Evolutionary conservation across 2,888 invertebrate species (phyloP).

Genomic region (Schrankia costaestrigalis): DNA sequence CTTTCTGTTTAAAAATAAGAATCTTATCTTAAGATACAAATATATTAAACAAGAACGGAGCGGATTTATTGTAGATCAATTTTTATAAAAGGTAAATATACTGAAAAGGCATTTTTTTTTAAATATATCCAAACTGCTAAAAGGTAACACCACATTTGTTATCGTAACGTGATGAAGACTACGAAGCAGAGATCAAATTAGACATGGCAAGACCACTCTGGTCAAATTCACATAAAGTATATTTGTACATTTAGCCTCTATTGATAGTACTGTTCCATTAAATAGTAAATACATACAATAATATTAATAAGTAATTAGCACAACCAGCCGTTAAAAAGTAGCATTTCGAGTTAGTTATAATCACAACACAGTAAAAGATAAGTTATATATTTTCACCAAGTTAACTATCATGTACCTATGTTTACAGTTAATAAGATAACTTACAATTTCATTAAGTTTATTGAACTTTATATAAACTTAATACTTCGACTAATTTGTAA

Average conservation of each 20-base stretch:
- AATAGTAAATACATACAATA: slow-evolving; percentile 28
- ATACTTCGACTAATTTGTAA: neutral
- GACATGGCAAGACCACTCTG: slow-evolving; percentile 67
- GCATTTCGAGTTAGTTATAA: slow-evolving; percentile 40
- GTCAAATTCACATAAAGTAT: slow-evolving; percentile 51
- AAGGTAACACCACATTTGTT: slow-evolving; percentile 47
- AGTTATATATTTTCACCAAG: slow-evolving; percentile 17
- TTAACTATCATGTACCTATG: slow-evolving; percentile 3
- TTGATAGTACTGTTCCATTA: slow-evolving; percentile 60
- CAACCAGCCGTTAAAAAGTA: slow-evolving; percentile 43
- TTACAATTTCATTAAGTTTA: neutral
- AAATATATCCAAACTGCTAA: slow-evolving; percentile 51
- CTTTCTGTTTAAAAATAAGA: slow-evolving; percentile 43
- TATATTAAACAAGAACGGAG: slow-evolving; percentile 48
- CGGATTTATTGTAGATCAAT: slow-evolving; percentile 48
- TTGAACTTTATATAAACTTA: neutral
- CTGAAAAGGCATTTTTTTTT: slow-evolving; percentile 40
- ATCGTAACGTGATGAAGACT: slow-evolving; percentile 44
- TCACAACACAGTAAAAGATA: slow-evolving; percentile 36
- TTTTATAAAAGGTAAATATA: slow-evolving; percentile 48
- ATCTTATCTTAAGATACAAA: slow-evolving; percentile 55
- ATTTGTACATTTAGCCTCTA: slow-evolving; percentile 75
- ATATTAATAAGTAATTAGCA: slow-evolving; percentile 33
- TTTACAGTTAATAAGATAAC: neutral
- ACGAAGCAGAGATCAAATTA: slow-evolving; percentile 73